These are phyloP conservation scores for Tenualosa thibaudeaui DNA, from an alignment of 2,797 vertebrate species.

Conservation along the genomic window DNA sequence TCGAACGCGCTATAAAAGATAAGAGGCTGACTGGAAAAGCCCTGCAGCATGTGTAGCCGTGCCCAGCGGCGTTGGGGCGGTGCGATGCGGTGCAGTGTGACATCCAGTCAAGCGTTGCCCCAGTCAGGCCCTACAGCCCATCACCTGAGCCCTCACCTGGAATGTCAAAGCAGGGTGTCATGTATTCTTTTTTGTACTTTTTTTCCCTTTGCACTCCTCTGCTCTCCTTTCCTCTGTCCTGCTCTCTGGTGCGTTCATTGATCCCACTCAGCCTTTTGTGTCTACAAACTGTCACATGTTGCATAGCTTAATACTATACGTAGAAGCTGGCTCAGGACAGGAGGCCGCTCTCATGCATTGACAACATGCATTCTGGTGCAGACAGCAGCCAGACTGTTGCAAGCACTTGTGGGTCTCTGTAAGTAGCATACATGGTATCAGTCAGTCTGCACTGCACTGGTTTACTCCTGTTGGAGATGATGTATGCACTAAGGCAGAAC, in stretches of 20 bases:
- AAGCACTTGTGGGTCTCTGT: neutral
- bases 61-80: neutral
- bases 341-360: neutral
- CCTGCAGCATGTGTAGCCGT: slow-evolving; percentile 3
- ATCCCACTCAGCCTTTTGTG: slow-evolving; percentile 3
- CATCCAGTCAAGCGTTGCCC: neutral
- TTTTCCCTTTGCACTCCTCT: neutral
- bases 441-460: neutral
- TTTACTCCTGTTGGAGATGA: neutral
- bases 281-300: neutral
- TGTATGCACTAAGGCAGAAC: neutral
- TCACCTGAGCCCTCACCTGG: slow-evolving; percentile 5
- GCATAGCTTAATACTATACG: neutral
- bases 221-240: neutral
- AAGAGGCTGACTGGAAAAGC: neutral
- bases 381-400: neutral
- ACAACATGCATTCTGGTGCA: neutral
- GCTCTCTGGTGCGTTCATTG: neutral
- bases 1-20: neutral
- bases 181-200: neutral
- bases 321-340: neutral
- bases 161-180: slow-evolving; percentile 1
- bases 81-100: neutral
- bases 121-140: neutral
- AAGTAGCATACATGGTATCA: neutral